Percentiles rank a stretch among this genome's conserved stretches.
phyloP scores from a whole-genome alignment of 2,113 vertebrate genomes.

The Hiodon tergisus region DNA sequence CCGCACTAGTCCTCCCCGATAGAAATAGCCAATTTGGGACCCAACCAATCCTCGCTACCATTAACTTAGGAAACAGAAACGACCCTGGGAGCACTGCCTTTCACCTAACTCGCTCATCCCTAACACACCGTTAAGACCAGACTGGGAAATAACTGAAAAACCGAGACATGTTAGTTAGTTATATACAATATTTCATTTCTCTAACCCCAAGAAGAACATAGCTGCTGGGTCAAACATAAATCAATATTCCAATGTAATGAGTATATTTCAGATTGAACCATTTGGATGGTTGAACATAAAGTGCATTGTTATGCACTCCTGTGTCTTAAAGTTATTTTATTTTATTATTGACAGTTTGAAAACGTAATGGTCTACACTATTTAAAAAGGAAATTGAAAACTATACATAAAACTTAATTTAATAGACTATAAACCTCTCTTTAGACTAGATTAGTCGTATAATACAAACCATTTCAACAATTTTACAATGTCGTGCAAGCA shows the following conservation, averaged over 20 bases:
- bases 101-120: conserved; percentile 27
- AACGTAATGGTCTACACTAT: conserved; percentile 64
- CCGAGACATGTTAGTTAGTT: conserved; percentile 50
- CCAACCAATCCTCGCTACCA: conserved; percentile 4
- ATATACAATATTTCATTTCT: conserved; percentile 59
- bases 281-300: conserved; percentile 46
- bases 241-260: conserved; percentile 50
- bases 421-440: conserved; percentile 67
- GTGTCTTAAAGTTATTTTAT: conserved; percentile 38
- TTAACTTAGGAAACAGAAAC: conserved; percentile 22
- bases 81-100: neutral
- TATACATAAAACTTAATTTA: conserved; percentile 77
- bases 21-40: conserved; percentile 7
- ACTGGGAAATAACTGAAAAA: conserved; percentile 58
- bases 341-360: conserved; percentile 57
- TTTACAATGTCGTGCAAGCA: conserved; percentile 38
- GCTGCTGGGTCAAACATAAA: conserved; percentile 56
- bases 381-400: conserved; percentile 55
- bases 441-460: conserved; percentile 63
- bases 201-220: conserved; percentile 49
- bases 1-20: conserved; percentile 45
- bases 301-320: conserved; percentile 46
- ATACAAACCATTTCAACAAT: conserved; percentile 52
- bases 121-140: conserved; percentile 48
- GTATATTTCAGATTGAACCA: conserved; percentile 47